Evolutionary conservation across 2,113 vertebrate genomes (phyloP), one percentile per base, ranked within the genome.

Genomic region (Lagopus muta): DNA sequence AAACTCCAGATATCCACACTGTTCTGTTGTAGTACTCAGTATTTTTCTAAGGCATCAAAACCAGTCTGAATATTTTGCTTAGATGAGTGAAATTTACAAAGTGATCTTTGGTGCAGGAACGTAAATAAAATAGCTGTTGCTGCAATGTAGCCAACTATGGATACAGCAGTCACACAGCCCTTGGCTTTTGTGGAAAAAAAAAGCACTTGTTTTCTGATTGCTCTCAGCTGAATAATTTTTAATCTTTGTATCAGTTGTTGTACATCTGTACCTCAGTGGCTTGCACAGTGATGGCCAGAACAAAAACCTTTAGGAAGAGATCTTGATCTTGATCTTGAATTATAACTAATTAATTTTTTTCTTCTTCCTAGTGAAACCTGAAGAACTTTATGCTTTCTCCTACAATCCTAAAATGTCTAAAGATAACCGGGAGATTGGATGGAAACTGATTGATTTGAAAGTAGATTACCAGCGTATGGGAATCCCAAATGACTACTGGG

Each of bases 311-410:
- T 13, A 28, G 47, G 61, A 52, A 12, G 69, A 62, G 50, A 36
- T n/a, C n/a, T n/a, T n/a, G n/a, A n/a, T n/a, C n/a, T n/a, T n/a
- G n/a, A n/a, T n/a, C n/a, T n/a, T n/a, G 16, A 84, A 58, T 13
- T 66, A 54, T 91, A 61, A 84, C 42, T 28, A n/a, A 22, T 43
- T 64, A 9, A 27, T 52, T 42, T 73, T 54, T 62, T 42, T 71
- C 61, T 85, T n/a, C 58, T 96, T 62, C 77, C 61, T 80, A 98
- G 98, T 89, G 86, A 97, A 96, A 89, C 72, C 95, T 0, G 98
- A 98, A 92, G 98, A 98, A 43, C 97, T 98, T 69, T 98, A 98
- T 93, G 98, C 98, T 43, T 99, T 98, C 85, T 96, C 97, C 38
- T 98, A 98, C 82, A 98, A 98, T 58, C 98, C 98, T 8, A 97